Percentiles rank a stretch among this genome's conserved stretches.
Conservation (phyloP, 2,797 vertebrate species). For the Falco rusticolus region DNA sequence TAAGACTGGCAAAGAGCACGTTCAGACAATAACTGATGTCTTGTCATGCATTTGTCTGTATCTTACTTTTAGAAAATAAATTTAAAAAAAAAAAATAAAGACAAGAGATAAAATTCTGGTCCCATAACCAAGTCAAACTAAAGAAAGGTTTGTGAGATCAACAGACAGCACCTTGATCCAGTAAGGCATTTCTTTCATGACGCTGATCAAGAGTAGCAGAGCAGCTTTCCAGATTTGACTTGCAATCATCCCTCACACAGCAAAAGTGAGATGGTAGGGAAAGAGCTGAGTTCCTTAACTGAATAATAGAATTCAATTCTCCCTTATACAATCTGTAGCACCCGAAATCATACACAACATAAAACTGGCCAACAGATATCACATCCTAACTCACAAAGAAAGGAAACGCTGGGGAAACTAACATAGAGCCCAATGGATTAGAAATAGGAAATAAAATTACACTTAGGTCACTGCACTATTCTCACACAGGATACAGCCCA, state of each 20-base stretch:
- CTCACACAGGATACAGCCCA: not conserved
- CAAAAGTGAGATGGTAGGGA: not conserved
- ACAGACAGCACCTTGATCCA: not conserved
- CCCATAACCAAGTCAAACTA: not conserved
- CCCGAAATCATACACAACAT: not conserved
- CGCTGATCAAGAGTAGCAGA: not conserved
- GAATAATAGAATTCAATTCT: not conserved
- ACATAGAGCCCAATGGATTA: not conserved
- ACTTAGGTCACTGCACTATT: not conserved
- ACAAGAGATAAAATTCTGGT: not conserved
- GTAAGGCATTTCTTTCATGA: not conserved
- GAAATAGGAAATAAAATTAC: not conserved
- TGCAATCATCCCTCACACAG: not conserved
- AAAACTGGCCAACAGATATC: not conserved
- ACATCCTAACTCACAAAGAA: not conserved
- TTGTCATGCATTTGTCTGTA: not conserved
- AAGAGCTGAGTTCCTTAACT: not conserved
- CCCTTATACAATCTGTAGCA: not conserved
- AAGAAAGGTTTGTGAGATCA: not conserved
- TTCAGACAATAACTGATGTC: not conserved
- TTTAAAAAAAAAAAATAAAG: not conserved
- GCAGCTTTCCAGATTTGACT: not conserved
- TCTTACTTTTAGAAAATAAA: not conserved
- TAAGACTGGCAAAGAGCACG: not conserved
- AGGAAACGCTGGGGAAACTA: not conserved